Evolutionary conservation across 2,888 invertebrate genomes (phyloP).

Genomic region (Frankliniella intonsa): DNA sequence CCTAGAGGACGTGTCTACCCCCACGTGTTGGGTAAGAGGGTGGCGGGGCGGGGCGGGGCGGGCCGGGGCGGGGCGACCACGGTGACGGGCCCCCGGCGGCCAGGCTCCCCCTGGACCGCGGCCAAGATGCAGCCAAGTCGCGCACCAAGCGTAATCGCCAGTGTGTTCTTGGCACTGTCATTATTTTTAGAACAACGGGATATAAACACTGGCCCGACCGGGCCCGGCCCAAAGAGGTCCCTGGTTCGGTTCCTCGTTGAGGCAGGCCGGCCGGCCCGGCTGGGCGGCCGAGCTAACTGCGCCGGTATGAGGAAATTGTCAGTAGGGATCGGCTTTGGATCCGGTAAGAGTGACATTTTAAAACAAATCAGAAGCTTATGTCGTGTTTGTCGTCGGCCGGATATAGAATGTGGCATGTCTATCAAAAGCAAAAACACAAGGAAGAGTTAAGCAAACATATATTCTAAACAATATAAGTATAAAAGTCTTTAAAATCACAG

Average conservation of each 20-base stretch:
- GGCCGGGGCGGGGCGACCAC: neutral
- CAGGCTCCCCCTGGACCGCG: neutral
- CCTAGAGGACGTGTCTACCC: neutral
- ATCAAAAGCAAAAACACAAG: neutral
- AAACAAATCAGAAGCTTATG: neutral
- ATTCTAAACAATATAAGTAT: neutral
- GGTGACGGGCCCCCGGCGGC: neutral
- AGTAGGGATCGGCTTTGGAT: too few species aligned
- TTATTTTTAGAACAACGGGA: constrained; percentile 27
- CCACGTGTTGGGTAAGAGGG: neutral
- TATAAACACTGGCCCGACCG: neutral
- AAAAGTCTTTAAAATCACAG: neutral
- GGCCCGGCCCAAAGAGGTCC: neutral
- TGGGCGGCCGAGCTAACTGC: too few species aligned
- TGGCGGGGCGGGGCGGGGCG: neutral
- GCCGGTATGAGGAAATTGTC: neutral
- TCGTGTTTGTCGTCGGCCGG: too few species aligned
- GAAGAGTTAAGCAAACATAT: neutral
- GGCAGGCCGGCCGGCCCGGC: too few species aligned
- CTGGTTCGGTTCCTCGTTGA: neutral
- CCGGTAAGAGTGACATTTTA: neutral
- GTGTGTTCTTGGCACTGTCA: constrained; percentile 14
- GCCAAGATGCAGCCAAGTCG: constrained; percentile 11
- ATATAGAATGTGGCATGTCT: neutral
- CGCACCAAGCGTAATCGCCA: neutral